Evolutionary conservation across 2,888 invertebrate genomes (phyloP), one percentile per base, ranked within the genome.

Genomic region (Drosophila flavopinicola): DNA sequence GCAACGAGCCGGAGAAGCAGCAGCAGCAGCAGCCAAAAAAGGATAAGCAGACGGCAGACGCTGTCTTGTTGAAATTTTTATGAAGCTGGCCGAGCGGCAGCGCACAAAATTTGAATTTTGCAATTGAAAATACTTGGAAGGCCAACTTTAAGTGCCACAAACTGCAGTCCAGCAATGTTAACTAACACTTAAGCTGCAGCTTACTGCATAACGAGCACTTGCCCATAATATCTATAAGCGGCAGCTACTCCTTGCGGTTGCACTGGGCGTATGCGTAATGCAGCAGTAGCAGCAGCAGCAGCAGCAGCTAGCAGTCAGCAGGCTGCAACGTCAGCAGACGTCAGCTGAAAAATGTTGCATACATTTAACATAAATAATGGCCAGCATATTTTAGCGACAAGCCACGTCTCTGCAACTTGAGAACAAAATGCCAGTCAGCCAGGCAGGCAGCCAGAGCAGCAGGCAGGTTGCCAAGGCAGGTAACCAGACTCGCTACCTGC

Each of bases 341-440:
- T 65, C 66, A 39, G 61, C 37, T 44, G 27, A 35, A 64, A 71
- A 64, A 75, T 71, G 68, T 64, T 75, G 84, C 82, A 82, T 80
- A 76, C 76, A 83, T 76, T 82, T 83, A 71, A 71, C 75, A 75
- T 75, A 75, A 75, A 75, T 75, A 75, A 72, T 72, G 75, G 61
- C 61, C 59, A 72, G 68, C 65, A 75, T 75, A 72, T 72, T 72
- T 68, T 68, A 74, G 76, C 59, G 64, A 78, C 70, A 75, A 70
- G 56, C 54, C 58, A 49, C n/a, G 60, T 45, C 44, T 70, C 35
- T 56, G 63, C 60, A 66, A 42, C 66, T 63, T 54, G 65, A 56
- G 57, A 32, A 33, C 57, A 52, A 56, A 51, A 42, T 47, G 52
- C 32, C 41, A 38, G 32, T 23, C 37, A 64, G 29, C 6, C 48